Base-by-base conservation (phyloP, 2,888 invertebrate species). In the Tenthredo notha region DNA sequence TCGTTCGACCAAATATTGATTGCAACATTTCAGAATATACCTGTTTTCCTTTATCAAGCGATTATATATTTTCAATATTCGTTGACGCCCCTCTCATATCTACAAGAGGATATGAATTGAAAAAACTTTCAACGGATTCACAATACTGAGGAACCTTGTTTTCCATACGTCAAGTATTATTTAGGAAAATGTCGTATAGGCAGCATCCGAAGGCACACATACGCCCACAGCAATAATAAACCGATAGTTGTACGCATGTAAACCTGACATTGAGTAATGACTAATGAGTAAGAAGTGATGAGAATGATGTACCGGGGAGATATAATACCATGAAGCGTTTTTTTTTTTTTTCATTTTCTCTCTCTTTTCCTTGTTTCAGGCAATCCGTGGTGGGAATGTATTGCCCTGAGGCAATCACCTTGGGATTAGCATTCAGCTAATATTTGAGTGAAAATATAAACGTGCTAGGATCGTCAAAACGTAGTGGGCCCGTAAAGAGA, bases 1-100 rank as follows among this genome's bases (percentile, higher is more conserved):
- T 80, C 80, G 58, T 82, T 85, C 78, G 37, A 67, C 50, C 50
- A 58, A 85, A 85, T 85, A 85, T 85, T 70, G 85, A 85, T 85
- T 82, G 54, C 72, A 82, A 80, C 67, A 80, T 85, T 82, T 82
- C 40, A 74, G 84, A 84, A 65, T 74, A 82, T 40, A 50, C 25
- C 58, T 29, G 10, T 67, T 47, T 29, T 43, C 29, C 50, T 70
- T 67, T 67, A 67, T 83, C 83, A 50, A 25, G 65, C 65, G 83
- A 67, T 50, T n/a, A 83, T 67, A 80, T 61, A 80, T 80, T 61
- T 80, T 58, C 21, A n/a, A 61, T 80, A 80, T 61, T n/a, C 40
- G 25, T 18, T 33, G 7, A 33, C 29, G 33, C 18, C 29, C 33
- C 18, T 12, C 67, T 12, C 67, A 5, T 67, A 67, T 25, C 12